Evolutionary conservation across 2,888 invertebrate genomes (phyloP).

Genomic region (Thymelicus acteon): DNA sequence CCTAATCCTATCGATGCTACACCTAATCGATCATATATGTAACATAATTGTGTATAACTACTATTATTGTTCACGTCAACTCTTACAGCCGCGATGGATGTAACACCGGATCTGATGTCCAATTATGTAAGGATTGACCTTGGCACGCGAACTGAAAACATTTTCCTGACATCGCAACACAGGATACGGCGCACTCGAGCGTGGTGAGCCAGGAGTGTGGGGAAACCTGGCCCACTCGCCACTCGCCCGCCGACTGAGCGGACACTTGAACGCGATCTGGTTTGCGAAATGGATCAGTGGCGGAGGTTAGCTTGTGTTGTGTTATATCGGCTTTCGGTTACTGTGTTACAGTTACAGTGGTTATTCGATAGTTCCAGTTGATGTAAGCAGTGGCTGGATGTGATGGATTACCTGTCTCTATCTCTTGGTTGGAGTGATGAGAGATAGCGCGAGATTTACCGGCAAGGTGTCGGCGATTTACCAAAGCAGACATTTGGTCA

Average conservation of each 20-base stretch:
- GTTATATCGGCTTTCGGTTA: neutral
- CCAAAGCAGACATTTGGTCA: too few relatives aligned
- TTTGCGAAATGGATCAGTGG: conserved; percentile 24
- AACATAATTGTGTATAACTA: too few relatives aligned
- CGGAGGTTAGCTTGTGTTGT: conserved; percentile 30
- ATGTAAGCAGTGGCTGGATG: too few relatives aligned
- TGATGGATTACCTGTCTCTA: too few relatives aligned
- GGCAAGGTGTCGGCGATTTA: too few relatives aligned
- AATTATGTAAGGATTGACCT: conserved; percentile 39
- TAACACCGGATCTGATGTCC: conserved; percentile 35
- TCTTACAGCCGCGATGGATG: neutral
- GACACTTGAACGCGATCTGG: conserved; percentile 8
- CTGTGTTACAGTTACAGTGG: neutral
- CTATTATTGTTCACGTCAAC: neutral
- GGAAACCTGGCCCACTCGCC: conserved; percentile 11
- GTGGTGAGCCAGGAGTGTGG: conserved; percentile 30
- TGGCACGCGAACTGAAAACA: conserved; percentile 31
- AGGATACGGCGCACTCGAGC: conserved; percentile 24
- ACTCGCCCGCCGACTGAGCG: conserved; percentile 16
- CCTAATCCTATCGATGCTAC: too few relatives aligned
- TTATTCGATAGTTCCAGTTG: neutral
- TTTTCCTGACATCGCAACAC: conserved; percentile 34
- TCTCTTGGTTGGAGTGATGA: too few relatives aligned
- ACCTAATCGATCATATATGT: too few relatives aligned
- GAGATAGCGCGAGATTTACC: too few relatives aligned